A percentile compares a stretch with the other conserved stretches of the same genome.
These are phyloP conservation scores for Sarcophaga rosellei DNA, from an alignment of 2,888 invertebrate species.

Conservation along the genomic window DNA sequence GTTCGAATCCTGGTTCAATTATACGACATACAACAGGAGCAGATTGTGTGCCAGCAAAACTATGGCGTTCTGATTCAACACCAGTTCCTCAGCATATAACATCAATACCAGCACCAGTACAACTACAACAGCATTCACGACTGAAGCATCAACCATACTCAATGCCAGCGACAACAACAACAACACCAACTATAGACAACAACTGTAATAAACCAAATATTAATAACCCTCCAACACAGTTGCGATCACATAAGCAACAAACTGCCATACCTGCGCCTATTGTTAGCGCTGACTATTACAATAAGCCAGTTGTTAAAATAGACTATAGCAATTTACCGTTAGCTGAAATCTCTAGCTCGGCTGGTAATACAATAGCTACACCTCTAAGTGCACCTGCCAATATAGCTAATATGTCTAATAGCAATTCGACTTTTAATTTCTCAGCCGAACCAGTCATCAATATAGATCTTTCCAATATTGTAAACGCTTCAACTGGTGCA, in stretches of 20 bases:
- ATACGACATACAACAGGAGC: conserved; percentile 69
- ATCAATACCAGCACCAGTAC: conserved; percentile 11
- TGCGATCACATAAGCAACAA: conserved; percentile 67
- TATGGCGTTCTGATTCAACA: conserved; percentile 75
- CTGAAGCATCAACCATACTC: conserved; percentile 74
- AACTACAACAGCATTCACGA: conserved; percentile 59
- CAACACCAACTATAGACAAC: conserved; percentile 55
- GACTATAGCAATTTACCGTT: conserved; percentile 80
- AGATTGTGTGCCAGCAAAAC: conserved; percentile 71
- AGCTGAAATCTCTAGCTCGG: conserved; percentile 55
- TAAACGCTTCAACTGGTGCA: conserved; percentile 63
- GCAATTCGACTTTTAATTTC: conserved; percentile 71
- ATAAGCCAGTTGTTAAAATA: conserved; percentile 80
- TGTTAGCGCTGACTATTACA: conserved; percentile 78
- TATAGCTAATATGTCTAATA: conserved; percentile 53
- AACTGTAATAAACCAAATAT: conserved; percentile 57
- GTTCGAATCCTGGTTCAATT: conserved; percentile 67
- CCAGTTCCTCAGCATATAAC: conserved; percentile 70
- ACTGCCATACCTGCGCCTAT: conserved; percentile 79
- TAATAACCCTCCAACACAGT: conserved; percentile 48
- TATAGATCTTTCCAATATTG: conserved; percentile 80
- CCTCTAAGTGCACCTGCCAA: conserved; percentile 69
- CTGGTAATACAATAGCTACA: conserved; percentile 51
- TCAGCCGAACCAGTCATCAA: conserved; percentile 79
- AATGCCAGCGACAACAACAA: conserved; percentile 70